Conservation (phyloP, 92 coral and sea anemone species). For the Phymanthus crucifer region DNA sequence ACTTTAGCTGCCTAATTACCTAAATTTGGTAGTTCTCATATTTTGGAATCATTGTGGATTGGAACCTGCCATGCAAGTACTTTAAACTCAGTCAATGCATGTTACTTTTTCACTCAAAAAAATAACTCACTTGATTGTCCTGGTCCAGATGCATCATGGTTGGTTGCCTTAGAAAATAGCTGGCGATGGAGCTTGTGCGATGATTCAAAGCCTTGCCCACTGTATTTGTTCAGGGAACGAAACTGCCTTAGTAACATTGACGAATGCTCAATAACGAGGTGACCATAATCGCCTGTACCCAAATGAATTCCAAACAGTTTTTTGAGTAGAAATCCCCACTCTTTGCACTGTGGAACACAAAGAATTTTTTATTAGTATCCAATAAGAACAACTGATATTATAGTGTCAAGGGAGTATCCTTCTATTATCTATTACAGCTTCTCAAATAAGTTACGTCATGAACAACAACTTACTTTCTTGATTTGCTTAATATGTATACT, state of each 20-base stretch:
- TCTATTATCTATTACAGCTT: not conserved
- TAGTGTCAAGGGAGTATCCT: not conserved
- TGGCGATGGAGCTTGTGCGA: conserved; percentile 56
- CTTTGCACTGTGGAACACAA: not conserved
- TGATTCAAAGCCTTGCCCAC: conserved; percentile 43
- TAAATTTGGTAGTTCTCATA: no score
- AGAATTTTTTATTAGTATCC: no score
- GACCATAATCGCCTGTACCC: conserved; percentile 60
- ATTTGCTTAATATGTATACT: no score
- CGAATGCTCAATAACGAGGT: conserved; percentile 45
- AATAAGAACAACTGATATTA: no score
- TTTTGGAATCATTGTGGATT: no score
- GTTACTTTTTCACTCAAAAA: no score
- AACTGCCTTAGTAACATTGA: conserved; percentile 43
- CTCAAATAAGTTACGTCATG: no score
- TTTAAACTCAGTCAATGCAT: no score
- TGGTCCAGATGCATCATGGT: conserved; percentile 34
- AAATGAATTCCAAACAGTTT: not conserved
- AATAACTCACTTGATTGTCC: conserved; percentile 38
- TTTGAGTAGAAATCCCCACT: not conserved
- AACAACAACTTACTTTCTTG: no score
- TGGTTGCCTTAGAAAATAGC: conserved; percentile 41
- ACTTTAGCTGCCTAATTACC: no score
- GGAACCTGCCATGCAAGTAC: no score
- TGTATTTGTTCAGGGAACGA: conserved; percentile 26